Conservation (phyloP, 2,113 vertebrate genomes). For the Cyprinodon brontotheroides region DNA sequence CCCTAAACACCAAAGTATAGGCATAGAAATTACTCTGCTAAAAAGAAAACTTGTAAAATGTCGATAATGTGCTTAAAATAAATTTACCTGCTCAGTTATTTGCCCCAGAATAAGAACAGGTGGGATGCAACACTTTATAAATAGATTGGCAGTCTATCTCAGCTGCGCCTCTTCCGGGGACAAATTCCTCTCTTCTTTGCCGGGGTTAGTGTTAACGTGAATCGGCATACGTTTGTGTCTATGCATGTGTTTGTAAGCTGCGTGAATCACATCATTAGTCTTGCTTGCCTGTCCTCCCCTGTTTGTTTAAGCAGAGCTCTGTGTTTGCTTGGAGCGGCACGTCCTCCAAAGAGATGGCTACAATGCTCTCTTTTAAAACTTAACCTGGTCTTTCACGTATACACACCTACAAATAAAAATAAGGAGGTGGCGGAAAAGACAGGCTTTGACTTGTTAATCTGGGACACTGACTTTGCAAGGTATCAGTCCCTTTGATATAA, state of each 20-base stretch:
- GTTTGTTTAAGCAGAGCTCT: conserved; percentile 82
- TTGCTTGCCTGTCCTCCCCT: conserved; percentile 86
- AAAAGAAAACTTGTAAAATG: neutral
- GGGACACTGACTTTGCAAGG: conserved; percentile 41
- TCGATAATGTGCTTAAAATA: neutral
- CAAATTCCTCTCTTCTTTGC: conserved; percentile 63
- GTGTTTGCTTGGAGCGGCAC: conserved; percentile 70
- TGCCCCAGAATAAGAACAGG: neutral
- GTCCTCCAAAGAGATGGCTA: conserved; percentile 66
- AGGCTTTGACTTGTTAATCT: conserved; percentile 60
- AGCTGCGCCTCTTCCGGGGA: conserved; percentile 63
- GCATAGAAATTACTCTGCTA: conserved; percentile 8
- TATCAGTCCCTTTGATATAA: conserved; percentile 27
- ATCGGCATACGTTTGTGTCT: conserved; percentile 48
- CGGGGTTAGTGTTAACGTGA: conserved; percentile 38
- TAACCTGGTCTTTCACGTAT: conserved; percentile 25
- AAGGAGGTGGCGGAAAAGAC: conserved; percentile 33
- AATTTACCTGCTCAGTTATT: neutral
- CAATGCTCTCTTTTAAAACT: conserved; percentile 62
- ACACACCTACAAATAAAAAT: conserved; percentile 55
- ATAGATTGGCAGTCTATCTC: conserved; percentile 36
- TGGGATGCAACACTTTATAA: neutral
- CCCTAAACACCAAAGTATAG: conserved; percentile 1
- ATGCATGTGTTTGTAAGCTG: conserved; percentile 72
- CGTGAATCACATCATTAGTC: conserved; percentile 88